Evolutionary conservation across 30 jellyfish, hydroid and myxozoan species (phyloP).

Genomic region (Pseudorhiza aurosa): DNA sequence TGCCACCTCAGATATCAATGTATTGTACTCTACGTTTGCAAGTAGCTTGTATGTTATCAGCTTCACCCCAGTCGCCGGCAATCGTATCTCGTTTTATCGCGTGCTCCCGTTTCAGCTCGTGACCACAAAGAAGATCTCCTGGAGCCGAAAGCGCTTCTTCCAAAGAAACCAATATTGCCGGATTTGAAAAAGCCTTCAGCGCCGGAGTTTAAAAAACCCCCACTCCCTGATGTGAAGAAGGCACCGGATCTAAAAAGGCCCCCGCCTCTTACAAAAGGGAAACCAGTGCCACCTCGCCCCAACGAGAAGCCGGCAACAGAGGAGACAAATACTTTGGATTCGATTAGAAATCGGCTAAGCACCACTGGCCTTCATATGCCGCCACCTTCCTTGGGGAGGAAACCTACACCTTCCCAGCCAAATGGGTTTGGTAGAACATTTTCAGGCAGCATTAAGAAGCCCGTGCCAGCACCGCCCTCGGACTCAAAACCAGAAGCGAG

Average conservation of each 20-base stretch:
- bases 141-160: constrained; percentile 10
- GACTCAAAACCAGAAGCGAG: constrained; percentile 21
- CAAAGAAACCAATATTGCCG: not conserved
- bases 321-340: not conserved
- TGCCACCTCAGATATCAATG: too few species aligned
- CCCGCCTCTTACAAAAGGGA: constrained; percentile 57
- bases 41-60: too few species aligned
- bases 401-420: constrained; percentile 49
- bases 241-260: constrained; percentile 57
- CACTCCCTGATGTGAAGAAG: not conserved
- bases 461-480: constrained; percentile 15
- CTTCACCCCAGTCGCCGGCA: too few species aligned
- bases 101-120: constrained; percentile 21
- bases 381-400: constrained; percentile 46
- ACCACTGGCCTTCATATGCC: constrained; percentile 1
- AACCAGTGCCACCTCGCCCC: constrained; percentile 52
- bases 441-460: constrained; percentile 19
- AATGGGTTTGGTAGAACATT: constrained; percentile 22
- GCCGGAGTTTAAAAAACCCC: constrained; percentile 42
- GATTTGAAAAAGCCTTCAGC: not conserved
- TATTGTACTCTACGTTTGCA: too few species aligned
- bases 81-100: too few species aligned
- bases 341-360: constrained; percentile 16
- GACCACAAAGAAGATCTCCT: not conserved
- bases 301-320: constrained; percentile 36